Evolutionary conservation across 2,113 vertebrate genomes (phyloP), one percentile per base, ranked within the genome.

Genomic region (Phyllostomus hastatus): DNA sequence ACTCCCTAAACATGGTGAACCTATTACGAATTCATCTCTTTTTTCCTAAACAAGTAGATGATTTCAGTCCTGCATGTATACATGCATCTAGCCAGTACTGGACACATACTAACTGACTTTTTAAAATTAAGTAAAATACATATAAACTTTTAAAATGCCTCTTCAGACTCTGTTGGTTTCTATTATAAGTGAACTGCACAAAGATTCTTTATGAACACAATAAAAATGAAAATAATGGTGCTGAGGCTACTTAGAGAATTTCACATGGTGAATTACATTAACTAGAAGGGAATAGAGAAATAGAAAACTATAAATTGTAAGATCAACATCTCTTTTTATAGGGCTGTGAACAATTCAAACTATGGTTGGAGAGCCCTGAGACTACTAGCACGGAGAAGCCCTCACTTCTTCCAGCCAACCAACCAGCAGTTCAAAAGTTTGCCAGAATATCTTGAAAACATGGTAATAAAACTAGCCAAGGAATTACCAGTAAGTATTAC

Each of bases 381-480:
- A 69, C 98, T 99, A 28, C 98, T 99, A 82, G 99, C 99, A 88
- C 98, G 99, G 85, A 99, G 99, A 97, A 99, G 99, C 97, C 99
- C 99, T 6, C 99, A 99, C 97, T 99, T 99, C 97, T 99, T 99
- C 97, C 99, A 99, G 95, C 99, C 99, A 73, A 99, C 99, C 48
- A 99, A 99, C 95, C 99, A 99, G 96, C 99, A 99, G 16, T 99
- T 99, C 98, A 99, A 99, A 98, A 99, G 99, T 97, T 98, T 99
- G 97, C 99, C 99, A 11, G 99, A 99, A 43, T 99, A 99, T 95
- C 98, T 99, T 9, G 99, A 99, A 98, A 99, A 99, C 97, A 99
- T 99, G 99, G 99, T 99, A 96, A 99, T 99, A 99, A 99, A 99
- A 96, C 98, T 99, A 98, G 99, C 99, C 95, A 99, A 99, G 98